A percentile compares a stretch with the other conserved stretches of the same genome.
Conservation (phyloP, 2,797 vertebrate genomes). For the Muraenolepis orangiensis region DNA sequence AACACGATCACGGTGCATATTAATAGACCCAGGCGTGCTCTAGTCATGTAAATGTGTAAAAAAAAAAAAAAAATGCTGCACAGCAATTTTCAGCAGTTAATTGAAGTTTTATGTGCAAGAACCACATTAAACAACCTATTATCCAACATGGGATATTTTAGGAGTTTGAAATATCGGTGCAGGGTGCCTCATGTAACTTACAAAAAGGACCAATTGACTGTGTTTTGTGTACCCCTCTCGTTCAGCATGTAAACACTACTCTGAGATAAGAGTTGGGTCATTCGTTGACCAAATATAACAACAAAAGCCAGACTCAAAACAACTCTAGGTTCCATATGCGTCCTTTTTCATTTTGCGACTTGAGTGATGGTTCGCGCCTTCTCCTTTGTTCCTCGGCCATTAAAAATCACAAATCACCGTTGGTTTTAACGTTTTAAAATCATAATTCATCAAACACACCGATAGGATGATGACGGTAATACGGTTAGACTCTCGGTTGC, state of each 20-base stretch:
- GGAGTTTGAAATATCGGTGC: background rate
- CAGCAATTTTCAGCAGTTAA: conserved; percentile 1
- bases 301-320: background rate
- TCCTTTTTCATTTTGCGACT: conserved; percentile 69
- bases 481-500: background rate
- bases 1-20: background rate
- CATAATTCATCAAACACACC: conserved; percentile 38
- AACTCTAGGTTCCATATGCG: conserved; percentile 61
- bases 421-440: conserved; percentile 37
- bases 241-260: background rate
- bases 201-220: background rate
- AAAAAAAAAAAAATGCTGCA: background rate
- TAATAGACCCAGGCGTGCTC: background rate
- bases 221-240: background rate
- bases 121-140: background rate
- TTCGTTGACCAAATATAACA: background rate
- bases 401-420: conserved; percentile 41
- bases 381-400: conserved; percentile 72
- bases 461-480: conserved; percentile 11
- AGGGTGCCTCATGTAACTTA: background rate
- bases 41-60: background rate
- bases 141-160: background rate
- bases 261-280: background rate
- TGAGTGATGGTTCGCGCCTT: conserved; percentile 49
- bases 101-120: conserved; percentile 1